Conservation (phyloP, 2,888 invertebrate species). For the Plebejus melissa region DNA sequence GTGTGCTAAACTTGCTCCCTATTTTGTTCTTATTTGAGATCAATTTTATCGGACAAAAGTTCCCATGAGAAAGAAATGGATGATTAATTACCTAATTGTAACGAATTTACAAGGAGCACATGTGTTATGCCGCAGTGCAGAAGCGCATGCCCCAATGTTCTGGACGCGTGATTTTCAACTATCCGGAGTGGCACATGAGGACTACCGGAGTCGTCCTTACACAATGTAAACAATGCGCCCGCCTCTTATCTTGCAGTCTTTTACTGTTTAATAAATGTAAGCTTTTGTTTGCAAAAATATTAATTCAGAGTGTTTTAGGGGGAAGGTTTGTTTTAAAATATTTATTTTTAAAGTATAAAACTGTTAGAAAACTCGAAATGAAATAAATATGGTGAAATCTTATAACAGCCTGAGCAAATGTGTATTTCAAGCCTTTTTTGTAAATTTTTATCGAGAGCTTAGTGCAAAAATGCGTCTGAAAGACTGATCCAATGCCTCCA, state of each 20-base stretch:
- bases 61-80: neutral
- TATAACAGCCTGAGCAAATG: neutral
- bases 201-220: constrained; percentile 7
- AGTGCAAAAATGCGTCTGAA: neutral
- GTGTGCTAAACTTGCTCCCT: neutral
- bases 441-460: neutral
- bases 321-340: neutral
- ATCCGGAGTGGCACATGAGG: constrained; percentile 20
- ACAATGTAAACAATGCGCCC: constrained; percentile 9
- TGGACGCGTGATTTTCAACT: constrained; percentile 26
- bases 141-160: constrained; percentile 49
- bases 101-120: constrained; percentile 30
- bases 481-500: neutral
- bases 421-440: neutral
- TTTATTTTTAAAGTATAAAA: too few relatives aligned
- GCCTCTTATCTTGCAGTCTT: neutral
- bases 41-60: neutral
- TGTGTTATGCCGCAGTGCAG: constrained; percentile 63
- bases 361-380: too few relatives aligned
- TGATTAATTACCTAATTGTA: neutral
- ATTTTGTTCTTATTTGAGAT: neutral
- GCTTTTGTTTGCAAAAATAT: constrained; percentile 5
- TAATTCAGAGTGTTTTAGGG: neutral
- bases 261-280: neutral
- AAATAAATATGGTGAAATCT: neutral